Evolutionary conservation across 2,113 vertebrate species (phyloP), one percentile per base, ranked within the genome.

Genomic region (Myodes glareolus): DNA sequence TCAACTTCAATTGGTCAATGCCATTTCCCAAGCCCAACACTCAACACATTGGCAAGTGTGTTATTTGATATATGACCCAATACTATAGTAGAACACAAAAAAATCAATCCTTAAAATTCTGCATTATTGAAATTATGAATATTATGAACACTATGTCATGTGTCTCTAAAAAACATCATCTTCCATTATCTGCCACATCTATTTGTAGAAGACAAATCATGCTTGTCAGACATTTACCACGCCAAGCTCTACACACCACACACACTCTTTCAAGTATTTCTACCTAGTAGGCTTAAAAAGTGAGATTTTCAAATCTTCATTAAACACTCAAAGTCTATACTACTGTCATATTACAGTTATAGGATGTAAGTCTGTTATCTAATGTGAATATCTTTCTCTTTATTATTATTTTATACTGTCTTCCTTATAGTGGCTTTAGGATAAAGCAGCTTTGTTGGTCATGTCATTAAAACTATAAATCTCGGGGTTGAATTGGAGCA

Each of bases 51-150:
- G 47, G 42, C 23, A 65, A 65, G n/a, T 45, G 3, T 2, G 70
- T 58, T 16, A 58, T 39, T 33, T 55, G 52, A 93, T 33, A 0
- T 33, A 58, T 91, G 67, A 7, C 39, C 61, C 8, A 75, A 8
- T 91, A 52, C 19, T 42, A 92, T 61, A 81, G 33, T 3, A 72
- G 36, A 89, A 95, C 76, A 86, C 11, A 91, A 39, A 12, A 86
- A 95, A 96, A 73, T 45, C 16, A 94, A 29, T 52, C 63, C 88
- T 73, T 84, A 65, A 96, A 92, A 92, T 45, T 88, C 7, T 70
- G 7, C 8, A 47, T 81, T 68, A 42, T 82, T 94, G 88, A 77
- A 2, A 75, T 70, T 82, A 85, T n/a, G 75, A 47, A 47, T 21
- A 77, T 75, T 45, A 47, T 88, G 27, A 31, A 16, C 19, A 67